Percentiles rank a stretch among this genome's conserved stretches.
Evolutionary conservation across 2,888 invertebrate genomes (phyloP).

Genomic region (Agrenia bidenticulata): DNA sequence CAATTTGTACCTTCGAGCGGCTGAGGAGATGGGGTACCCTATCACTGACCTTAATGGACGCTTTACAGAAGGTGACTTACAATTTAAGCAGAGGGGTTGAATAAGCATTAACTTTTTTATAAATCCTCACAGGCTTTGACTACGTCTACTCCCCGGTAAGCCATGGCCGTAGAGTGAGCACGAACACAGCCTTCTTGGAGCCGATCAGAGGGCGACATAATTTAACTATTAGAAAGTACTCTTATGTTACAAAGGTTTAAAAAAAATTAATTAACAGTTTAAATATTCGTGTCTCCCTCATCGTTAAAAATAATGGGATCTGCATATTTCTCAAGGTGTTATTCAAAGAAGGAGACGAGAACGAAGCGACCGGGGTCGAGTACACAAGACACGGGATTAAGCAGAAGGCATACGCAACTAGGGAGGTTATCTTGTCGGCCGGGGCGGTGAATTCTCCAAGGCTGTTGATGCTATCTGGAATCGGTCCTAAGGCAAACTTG

Average conservation of each 20-base stretch:
- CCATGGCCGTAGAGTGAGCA: conserved; percentile 37
- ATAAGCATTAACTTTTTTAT: not conserved
- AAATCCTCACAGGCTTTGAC: conserved; percentile 42
- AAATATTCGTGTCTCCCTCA: not conserved
- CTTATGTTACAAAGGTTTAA: conserved; percentile 42
- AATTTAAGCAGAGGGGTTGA: conserved; percentile 5
- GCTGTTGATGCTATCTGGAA: conserved; percentile 47
- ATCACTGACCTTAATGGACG: conserved; percentile 44
- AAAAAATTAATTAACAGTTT: not conserved
- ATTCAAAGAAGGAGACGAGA: conserved; percentile 28
- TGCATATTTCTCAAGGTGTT: conserved; percentile 17
- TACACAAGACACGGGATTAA: conserved; percentile 44
- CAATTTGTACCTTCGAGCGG: conserved; percentile 34
- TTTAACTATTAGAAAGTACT: conserved; percentile 44
- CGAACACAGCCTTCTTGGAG: conserved; percentile 37
- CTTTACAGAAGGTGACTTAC: conserved; percentile 42
- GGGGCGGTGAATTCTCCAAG: conserved; percentile 44
- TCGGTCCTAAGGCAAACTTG: conserved; percentile 42
- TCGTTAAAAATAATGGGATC: not conserved
- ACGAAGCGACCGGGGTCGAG: conserved; percentile 45
- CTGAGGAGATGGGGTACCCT: conserved; percentile 43
- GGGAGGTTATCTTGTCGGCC: conserved; percentile 48
- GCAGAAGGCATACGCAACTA: conserved; percentile 43
- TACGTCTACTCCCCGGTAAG: conserved; percentile 36
- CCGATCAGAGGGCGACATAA: conserved; percentile 31